Evolutionary conservation across 1,140 invertebrate species (phyloP).

Genomic region (Pteromalus puparum): DNA sequence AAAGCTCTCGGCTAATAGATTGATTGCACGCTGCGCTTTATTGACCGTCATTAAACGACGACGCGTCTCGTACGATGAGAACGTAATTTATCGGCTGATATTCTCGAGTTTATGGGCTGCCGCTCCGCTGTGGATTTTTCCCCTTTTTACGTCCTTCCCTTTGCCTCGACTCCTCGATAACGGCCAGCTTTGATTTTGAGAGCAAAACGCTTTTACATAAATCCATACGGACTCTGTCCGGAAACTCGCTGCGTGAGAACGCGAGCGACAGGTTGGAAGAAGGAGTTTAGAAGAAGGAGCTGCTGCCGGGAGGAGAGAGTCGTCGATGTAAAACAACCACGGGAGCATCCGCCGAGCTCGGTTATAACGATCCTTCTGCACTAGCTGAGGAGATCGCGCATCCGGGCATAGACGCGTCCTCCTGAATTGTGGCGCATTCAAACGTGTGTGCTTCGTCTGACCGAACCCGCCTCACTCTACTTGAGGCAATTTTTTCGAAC

Average conservation of each 20-base stretch:
- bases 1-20: slow-evolving; percentile 54
- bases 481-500: not conserved
- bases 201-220: slow-evolving; percentile 6
- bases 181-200: not conserved
- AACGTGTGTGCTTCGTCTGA: not conserved
- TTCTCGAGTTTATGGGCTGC: too few species aligned
- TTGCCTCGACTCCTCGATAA: not conserved
- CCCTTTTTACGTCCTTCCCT: not conserved
- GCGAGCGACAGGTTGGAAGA: slow-evolving; percentile 42
- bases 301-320: not conserved
- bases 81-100: slow-evolving; percentile 4
- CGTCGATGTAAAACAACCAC: not conserved
- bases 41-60: slow-evolving; percentile 49
- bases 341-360: slow-evolving; percentile 3
- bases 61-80: not conserved
- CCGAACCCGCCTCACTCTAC: not conserved
- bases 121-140: not conserved
- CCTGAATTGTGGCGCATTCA: too few species aligned
- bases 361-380: not conserved
- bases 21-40: slow-evolving; percentile 54
- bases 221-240: not conserved
- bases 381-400: too few species aligned
- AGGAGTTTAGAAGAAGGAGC: too few species aligned
- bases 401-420: too few species aligned
- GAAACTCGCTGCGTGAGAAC: slow-evolving; percentile 1